Evolutionary conservation across 2,113 vertebrate species (phyloP).

Genomic region (Scomber colias): DNA sequence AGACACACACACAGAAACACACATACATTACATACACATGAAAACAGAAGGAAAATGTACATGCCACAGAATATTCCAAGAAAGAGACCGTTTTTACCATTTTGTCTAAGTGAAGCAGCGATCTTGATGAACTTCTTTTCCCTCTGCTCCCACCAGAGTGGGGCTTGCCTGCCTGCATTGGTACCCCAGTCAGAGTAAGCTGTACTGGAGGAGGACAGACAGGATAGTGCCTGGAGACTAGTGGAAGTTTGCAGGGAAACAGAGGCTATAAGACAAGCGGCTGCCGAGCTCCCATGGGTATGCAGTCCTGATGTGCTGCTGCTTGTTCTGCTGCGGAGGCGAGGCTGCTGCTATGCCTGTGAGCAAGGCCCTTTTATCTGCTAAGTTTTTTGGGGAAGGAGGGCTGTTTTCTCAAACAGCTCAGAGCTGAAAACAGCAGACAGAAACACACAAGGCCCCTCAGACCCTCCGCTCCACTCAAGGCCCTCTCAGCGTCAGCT

Average conservation of each 20-base stretch:
- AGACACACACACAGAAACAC: constrained; percentile 53
- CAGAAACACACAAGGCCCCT: constrained; percentile 89
- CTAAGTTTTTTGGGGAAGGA: constrained; percentile 76
- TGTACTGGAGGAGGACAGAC: constrained; percentile 71
- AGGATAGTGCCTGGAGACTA: constrained; percentile 69
- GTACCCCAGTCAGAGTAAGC: constrained; percentile 71
- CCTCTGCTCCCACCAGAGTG: constrained; percentile 52
- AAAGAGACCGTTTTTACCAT: constrained; percentile 69
- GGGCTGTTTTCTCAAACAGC: constrained; percentile 77
- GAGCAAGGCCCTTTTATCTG: constrained; percentile 81
- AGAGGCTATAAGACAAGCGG: constrained; percentile 67
- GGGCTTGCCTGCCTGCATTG: constrained; percentile 43
- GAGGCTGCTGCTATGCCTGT: constrained; percentile 67
- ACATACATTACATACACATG: constrained; percentile 68
- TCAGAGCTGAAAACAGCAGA: constrained; percentile 79
- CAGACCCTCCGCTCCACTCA: constrained; percentile 82
- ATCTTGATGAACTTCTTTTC: constrained; percentile 54
- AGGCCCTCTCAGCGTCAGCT: constrained; percentile 89
- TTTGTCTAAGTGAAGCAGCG: constrained; percentile 63
- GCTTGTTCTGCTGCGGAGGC: constrained; percentile 68
- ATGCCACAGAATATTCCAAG: constrained; percentile 66
- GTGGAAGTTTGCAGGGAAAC: constrained; percentile 67
- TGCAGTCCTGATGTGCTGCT: constrained; percentile 73
- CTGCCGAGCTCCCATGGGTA: constrained; percentile 74
- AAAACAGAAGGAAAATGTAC: constrained; percentile 64